A percentile compares a stretch with the other conserved stretches of the same genome.
These are phyloP conservation scores for Gortyna flavago DNA, from an alignment of 2,888 invertebrate species.

Conservation along the genomic window DNA sequence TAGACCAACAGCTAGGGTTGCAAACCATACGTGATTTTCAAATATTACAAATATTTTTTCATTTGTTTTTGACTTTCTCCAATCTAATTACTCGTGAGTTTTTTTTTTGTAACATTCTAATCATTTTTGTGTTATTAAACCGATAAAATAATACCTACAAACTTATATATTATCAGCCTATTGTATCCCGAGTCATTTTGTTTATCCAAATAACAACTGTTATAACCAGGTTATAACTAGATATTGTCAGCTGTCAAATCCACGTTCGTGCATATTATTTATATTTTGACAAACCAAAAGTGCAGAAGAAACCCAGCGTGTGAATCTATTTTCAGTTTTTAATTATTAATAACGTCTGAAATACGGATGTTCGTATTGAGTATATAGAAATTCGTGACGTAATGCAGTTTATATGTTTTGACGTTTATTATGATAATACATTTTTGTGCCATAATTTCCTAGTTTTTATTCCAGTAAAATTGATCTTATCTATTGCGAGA, in stretches of 20 bases:
- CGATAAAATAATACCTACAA: too few species aligned
- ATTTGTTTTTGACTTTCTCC: not conserved
- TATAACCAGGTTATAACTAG: not conserved
- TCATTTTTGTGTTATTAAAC: not conserved
- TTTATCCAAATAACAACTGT: not conserved
- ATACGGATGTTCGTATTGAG: not conserved
- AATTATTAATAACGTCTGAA: not conserved
- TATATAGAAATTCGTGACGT: not conserved
- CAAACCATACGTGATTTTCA: not conserved
- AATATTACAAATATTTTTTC: not conserved
- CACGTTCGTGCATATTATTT: not conserved
- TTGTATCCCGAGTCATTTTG: not conserved
- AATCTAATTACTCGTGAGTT: not conserved
- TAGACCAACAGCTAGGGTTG: constrained; percentile 10
- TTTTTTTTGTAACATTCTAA: not conserved
- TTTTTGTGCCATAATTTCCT: not conserved
- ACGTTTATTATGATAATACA: not conserved
- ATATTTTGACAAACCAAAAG: not conserved
- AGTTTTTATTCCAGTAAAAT: constrained; percentile 13
- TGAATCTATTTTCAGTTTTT: not conserved
- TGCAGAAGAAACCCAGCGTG: not conserved
- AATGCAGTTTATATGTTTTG: not conserved
- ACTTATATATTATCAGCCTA: not conserved
- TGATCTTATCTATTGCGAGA: not conserved
- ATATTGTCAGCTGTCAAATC: not conserved